Conservation (phyloP, 2,113 vertebrate genomes). For the Phasianus colchicus region DNA sequence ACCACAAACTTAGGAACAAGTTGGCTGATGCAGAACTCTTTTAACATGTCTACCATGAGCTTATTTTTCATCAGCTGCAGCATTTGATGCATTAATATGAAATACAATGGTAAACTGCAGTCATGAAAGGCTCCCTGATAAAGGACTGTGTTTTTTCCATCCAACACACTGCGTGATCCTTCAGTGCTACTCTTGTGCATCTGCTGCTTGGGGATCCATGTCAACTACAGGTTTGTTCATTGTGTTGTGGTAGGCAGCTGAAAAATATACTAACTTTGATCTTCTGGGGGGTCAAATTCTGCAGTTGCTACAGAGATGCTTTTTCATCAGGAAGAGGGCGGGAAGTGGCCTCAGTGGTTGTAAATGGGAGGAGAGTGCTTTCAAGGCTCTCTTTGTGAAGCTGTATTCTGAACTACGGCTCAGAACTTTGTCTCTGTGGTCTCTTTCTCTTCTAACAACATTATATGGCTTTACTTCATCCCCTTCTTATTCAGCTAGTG, state of each 20-base stretch:
- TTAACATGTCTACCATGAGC: neutral
- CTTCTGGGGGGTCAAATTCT: neutral
- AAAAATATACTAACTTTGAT: neutral
- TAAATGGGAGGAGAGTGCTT: neutral
- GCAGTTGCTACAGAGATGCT: neutral
- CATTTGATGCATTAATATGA: neutral
- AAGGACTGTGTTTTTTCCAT: neutral
- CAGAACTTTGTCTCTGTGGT: neutral
- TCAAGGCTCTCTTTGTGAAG: neutral
- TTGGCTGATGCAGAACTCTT: neutral
- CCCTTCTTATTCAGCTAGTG: neutral
- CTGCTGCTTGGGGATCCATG: fast-evolving
- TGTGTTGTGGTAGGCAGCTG: neutral
- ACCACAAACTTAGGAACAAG: neutral
- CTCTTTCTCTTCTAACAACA: neutral
- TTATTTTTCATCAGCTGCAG: neutral
- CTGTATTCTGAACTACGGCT: neutral
- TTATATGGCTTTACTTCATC: neutral
- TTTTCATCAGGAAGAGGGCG: neutral
- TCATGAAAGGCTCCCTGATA: neutral
- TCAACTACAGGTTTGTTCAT: neutral
- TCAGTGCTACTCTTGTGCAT: neutral
- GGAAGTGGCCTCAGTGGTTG: neutral
- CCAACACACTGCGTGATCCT: neutral
- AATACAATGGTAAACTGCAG: neutral